Percentiles rank a stretch among this genome's conserved stretches.
These are phyloP conservation scores for Tonatia bakeri DNA, from an alignment of 2,113 vertebrate genomes.

Conservation along the genomic window DNA sequence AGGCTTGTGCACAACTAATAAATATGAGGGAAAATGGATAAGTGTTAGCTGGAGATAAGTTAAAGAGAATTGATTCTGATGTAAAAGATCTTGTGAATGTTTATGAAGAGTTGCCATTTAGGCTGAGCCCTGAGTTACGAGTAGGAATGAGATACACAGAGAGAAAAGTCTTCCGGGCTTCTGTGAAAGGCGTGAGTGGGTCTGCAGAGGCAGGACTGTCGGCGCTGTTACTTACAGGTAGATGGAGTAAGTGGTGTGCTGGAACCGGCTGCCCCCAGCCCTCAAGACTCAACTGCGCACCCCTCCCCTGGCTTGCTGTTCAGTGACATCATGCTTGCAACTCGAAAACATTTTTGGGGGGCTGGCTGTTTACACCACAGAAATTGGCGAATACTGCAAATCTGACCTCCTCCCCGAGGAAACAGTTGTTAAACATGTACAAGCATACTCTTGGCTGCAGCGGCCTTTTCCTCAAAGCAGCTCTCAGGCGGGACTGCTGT, in stretches of 20 bases:
- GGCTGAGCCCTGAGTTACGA: background rate
- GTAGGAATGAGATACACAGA: background rate
- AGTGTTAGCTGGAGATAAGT: background rate
- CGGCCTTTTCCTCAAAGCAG: background rate
- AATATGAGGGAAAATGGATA: background rate
- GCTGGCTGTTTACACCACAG: background rate
- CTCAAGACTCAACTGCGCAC: background rate
- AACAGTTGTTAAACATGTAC: background rate
- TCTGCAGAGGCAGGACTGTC: background rate
- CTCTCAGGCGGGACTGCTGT: background rate
- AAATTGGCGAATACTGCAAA: background rate
- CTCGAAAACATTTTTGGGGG: background rate
- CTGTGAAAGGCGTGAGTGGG: background rate
- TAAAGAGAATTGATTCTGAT: background rate
- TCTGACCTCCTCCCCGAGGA: background rate
- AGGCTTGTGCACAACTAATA: background rate
- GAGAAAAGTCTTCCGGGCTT: background rate
- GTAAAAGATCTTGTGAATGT: background rate
- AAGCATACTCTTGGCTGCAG: background rate
- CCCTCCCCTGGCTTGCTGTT: background rate
- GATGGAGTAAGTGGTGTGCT: background rate
- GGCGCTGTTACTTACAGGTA: background rate
- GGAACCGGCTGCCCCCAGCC: background rate
- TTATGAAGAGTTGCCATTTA: background rate
- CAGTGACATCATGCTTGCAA: background rate